Evolutionary conservation across 1,140 invertebrate species (phyloP).

Genomic region (Apis mellifera): DNA sequence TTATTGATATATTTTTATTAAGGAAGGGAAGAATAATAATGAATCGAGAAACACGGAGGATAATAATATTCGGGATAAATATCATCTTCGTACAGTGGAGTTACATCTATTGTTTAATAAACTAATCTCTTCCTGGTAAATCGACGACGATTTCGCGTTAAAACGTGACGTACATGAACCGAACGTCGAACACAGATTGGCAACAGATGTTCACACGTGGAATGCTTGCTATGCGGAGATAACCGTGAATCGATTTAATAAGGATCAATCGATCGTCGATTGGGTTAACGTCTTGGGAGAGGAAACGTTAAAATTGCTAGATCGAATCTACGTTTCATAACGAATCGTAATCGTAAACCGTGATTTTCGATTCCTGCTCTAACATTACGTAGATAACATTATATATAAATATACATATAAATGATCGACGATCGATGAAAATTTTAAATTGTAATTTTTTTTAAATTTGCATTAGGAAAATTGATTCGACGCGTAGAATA

Average conservation of each 20-base stretch:
- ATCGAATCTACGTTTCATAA: slow-evolving; percentile 42
- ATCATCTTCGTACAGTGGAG: neutral
- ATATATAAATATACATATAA: too few species aligned
- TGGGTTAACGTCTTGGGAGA: slow-evolving; percentile 71
- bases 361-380: neutral
- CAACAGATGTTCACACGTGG: slow-evolving; percentile 73
- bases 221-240: slow-evolving; percentile 72
- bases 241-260: slow-evolving; percentile 63
- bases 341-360: slow-evolving; percentile 2
- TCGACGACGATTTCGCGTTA: slow-evolving; percentile 2
- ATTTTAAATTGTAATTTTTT: too few species aligned
- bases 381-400: too few species aligned
- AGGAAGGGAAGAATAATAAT: too few species aligned
- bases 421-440: too few species aligned
- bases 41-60: neutral
- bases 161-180: slow-evolving; percentile 48
- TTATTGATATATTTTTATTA: too few species aligned
- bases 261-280: slow-evolving; percentile 75
- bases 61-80: neutral
- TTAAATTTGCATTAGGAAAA: too few species aligned
- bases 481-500: too few species aligned
- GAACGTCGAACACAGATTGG: slow-evolving; percentile 71
- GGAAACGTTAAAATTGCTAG: slow-evolving; percentile 69
- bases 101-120: neutral
- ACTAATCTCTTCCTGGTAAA: slow-evolving; percentile 26